Conservation (phyloP, 2,888 invertebrate genomes). For the Pristionchus mayeri region DNA sequence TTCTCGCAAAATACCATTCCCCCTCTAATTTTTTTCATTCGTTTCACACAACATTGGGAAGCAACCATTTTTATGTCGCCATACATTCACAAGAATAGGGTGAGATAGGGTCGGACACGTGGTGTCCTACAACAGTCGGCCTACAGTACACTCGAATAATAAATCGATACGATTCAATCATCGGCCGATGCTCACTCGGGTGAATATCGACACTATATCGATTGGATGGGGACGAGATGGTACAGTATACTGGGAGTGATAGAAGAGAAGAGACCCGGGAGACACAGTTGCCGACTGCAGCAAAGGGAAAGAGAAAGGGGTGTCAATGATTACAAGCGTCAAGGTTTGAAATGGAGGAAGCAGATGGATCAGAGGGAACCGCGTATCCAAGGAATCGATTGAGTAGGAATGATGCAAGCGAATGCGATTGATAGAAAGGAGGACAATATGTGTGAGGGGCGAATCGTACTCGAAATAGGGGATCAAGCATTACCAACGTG, state of each 20-base stretch:
- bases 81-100: not conserved
- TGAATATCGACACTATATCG: slow-evolving; percentile 29
- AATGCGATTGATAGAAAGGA: not conserved
- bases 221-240: not conserved
- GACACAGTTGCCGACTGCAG: slow-evolving; percentile 28
- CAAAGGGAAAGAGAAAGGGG: not conserved
- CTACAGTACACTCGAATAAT: slow-evolving; percentile 11
- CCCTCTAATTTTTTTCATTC: too few species aligned
- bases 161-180: slow-evolving; percentile 35
- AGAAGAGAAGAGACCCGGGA: not conserved
- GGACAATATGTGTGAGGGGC: not conserved
- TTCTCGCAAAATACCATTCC: too few species aligned
- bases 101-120: slow-evolving; percentile 8
- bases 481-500: slow-evolving; percentile 14
- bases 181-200: slow-evolving; percentile 38
- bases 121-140: slow-evolving; percentile 14
- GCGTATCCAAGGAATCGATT: not conserved
- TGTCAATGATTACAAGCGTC: not conserved
- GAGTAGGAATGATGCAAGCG: slow-evolving; percentile 26
- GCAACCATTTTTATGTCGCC: slow-evolving; percentile 42
- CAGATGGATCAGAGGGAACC: slow-evolving; percentile 26
- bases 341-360: slow-evolving; percentile 11
- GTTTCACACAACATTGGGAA: not conserved
- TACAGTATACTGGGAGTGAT: slow-evolving; percentile 28
- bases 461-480: slow-evolving; percentile 28